Evolutionary conservation across 2,888 invertebrate species (phyloP).

Genomic region (Trissolcus japonicus): DNA sequence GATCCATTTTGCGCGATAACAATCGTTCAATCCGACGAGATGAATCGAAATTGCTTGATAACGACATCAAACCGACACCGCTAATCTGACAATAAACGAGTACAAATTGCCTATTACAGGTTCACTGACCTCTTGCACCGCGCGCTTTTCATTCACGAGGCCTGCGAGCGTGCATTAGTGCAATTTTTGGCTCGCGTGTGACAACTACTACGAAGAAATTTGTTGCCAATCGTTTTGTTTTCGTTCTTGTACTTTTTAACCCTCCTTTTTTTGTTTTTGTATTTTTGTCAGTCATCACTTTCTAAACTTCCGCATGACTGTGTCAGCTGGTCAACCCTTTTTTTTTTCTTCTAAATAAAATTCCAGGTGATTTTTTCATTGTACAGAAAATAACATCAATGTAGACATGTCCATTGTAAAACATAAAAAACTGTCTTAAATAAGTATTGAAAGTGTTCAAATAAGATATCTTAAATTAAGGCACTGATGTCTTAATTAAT

Average conservation of each 20-base stretch:
- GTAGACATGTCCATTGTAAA: no score
- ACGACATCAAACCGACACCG: neutral
- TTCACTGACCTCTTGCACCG: conserved; percentile 5
- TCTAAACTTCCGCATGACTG: no score
- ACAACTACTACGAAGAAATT: neutral
- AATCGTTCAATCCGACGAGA: neutral
- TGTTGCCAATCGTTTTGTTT: neutral
- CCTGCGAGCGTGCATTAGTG: no score
- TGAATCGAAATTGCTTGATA: conserved; percentile 2
- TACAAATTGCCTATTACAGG: conserved; percentile 11
- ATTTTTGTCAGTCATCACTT: no score
- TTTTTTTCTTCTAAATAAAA: no score
- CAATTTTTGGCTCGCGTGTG: conserved; percentile 7
- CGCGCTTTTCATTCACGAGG: conserved; percentile 2
- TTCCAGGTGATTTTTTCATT: no score
- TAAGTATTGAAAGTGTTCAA: no score
- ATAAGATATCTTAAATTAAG: no score
- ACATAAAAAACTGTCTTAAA: no score
- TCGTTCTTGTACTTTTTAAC: neutral
- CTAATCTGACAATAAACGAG: conserved; percentile 10
- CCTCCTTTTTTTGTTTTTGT: neutral
- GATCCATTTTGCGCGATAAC: conserved; percentile 6
- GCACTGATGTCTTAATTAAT: no score
- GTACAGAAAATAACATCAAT: no score
- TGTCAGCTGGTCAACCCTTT: no score